A percentile compares a stretch with the other conserved stretches of the same genome.
These are phyloP conservation scores for Hippoglossus hippoglossus DNA, from an alignment of 2,797 vertebrate species.

Conservation along the genomic window DNA sequence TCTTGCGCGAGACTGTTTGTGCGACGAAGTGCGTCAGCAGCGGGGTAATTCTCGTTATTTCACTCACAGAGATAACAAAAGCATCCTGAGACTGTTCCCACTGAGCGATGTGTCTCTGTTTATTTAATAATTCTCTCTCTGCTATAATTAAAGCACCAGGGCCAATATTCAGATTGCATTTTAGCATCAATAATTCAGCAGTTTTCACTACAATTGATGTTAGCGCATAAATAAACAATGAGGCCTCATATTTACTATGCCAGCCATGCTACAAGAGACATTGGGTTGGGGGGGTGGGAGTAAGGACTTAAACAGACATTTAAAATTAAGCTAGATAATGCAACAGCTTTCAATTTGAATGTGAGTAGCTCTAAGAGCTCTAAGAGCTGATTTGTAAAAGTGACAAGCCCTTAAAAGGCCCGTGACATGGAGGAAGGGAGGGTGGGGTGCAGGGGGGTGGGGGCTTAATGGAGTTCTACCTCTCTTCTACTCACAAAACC, in stretches of 20 bases:
- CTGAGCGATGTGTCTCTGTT: conserved; percentile 70
- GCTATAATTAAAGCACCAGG: conserved; percentile 87
- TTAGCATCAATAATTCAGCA: conserved; percentile 89
- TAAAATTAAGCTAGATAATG: conserved; percentile 89
- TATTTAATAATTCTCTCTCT: conserved; percentile 85
- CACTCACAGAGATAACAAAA: conserved; percentile 67
- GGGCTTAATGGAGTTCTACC: conserved; percentile 81
- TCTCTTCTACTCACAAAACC: conserved; percentile 74
- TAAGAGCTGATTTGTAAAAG: conserved; percentile 85
- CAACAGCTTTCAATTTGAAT: conserved; percentile 82
- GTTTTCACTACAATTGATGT: conserved; percentile 89
- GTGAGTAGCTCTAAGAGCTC: conserved; percentile 79
- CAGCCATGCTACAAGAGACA: conserved; percentile 66
- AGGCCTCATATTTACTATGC: conserved; percentile 84
- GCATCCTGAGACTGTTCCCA: conserved; percentile 63
- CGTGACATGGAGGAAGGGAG: conserved; percentile 60
- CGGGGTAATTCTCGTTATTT: conserved; percentile 66
- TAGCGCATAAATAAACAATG: conserved; percentile 87
- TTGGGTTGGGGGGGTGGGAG: conserved; percentile 38
- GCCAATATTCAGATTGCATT: conserved; percentile 89
- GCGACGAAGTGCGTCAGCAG: conserved; percentile 56
- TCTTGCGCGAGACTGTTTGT: conserved; percentile 18
- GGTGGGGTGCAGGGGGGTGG: conserved; percentile 23
- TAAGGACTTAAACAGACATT: conserved; percentile 86
- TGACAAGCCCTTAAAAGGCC: conserved; percentile 86